Conservation (phyloP, 2,113 vertebrate species). For the Scolopax mira region DNA sequence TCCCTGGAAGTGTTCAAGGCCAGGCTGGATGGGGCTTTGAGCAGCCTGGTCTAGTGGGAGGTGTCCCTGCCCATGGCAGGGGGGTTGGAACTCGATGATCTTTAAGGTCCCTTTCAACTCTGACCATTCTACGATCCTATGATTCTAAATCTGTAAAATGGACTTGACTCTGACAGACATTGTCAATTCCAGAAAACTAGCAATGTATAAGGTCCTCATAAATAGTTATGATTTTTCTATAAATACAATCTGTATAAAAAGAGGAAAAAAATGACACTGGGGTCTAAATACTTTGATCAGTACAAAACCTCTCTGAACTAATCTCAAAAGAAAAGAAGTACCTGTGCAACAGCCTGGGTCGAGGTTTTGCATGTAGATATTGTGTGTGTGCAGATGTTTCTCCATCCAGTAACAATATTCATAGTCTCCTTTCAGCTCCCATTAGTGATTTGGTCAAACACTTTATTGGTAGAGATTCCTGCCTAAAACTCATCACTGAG, state of each 20-base stretch:
- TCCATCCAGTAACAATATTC: neutral
- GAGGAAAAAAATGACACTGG: neutral
- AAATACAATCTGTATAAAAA: neutral
- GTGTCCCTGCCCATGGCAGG: too few species aligned
- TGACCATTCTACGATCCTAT: too few species aligned
- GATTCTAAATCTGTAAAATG: neutral
- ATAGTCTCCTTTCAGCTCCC: neutral
- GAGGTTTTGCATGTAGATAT: neutral
- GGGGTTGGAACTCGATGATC: too few species aligned
- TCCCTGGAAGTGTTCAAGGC: too few species aligned
- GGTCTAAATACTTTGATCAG: neutral
- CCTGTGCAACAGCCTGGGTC: neutral
- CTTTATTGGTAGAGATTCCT: neutral
- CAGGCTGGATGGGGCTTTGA: too few species aligned
- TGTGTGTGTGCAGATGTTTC: accelerated
- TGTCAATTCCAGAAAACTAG: neutral
- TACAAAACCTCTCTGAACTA: neutral
- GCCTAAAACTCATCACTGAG: neutral
- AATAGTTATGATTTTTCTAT: neutral
- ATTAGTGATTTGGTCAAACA: neutral
- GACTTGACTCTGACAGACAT: neutral
- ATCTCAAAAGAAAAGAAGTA: neutral
- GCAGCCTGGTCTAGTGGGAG: too few species aligned
- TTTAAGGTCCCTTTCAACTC: too few species aligned
- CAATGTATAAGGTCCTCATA: neutral